A percentile compares a stretch with the other conserved stretches of the same genome.
These are phyloP conservation scores for Dascillus cervinus DNA, from an alignment of 2,888 invertebrate genomes.

Conservation along the genomic window DNA sequence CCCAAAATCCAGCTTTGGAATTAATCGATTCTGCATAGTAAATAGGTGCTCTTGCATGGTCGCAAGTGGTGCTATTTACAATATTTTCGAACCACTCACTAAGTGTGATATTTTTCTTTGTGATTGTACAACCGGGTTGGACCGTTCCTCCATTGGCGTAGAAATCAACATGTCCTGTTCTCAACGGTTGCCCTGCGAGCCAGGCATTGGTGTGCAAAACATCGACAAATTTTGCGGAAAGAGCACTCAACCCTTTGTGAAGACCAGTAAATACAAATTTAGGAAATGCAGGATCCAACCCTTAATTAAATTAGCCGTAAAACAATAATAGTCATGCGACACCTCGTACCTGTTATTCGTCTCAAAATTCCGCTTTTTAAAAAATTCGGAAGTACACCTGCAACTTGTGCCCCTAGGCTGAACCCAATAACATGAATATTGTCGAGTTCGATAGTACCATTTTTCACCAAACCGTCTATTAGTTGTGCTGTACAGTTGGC, in stretches of 20 bases:
- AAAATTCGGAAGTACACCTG: conserved; percentile 47
- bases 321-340: too few species aligned
- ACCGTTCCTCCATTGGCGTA: conserved; percentile 51
- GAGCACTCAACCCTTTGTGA: conserved; percentile 45
- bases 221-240: conserved; percentile 56
- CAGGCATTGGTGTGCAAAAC: conserved; percentile 56
- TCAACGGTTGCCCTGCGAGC: conserved; percentile 48
- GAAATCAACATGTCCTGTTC: conserved; percentile 50
- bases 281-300: conserved; percentile 60
- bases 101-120: too few species aligned
- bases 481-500: conserved; percentile 54
- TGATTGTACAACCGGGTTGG: conserved; percentile 60
- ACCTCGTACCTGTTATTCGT: conserved; percentile 54
- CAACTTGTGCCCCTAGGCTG: conserved; percentile 56
- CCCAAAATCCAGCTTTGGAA: conserved; percentile 49
- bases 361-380: conserved; percentile 42
- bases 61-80: too few species aligned
- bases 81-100: too few species aligned
- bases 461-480: conserved; percentile 46
- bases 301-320: too few species aligned
- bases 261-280: conserved; percentile 47
- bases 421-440: conserved; percentile 56
- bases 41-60: conserved; percentile 51
- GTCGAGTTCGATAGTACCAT: conserved; percentile 40
- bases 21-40: conserved; percentile 54